Evolutionary conservation across 2,888 invertebrate genomes (phyloP).

Genomic region (Polyommatus iphigenia): DNA sequence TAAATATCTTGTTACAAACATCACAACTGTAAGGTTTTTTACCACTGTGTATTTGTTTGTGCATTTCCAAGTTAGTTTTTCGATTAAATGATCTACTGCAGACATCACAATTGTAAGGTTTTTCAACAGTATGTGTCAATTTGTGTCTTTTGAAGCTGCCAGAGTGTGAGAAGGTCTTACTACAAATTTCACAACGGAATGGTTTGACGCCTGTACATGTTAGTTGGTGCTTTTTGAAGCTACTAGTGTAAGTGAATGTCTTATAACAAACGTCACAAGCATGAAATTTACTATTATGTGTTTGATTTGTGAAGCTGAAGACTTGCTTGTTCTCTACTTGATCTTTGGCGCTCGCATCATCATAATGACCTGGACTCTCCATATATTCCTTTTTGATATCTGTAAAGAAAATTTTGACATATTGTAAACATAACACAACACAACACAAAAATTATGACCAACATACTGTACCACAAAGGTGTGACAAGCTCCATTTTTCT

Average conservation of each 20-base stretch:
- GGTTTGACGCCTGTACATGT: slow-evolving; percentile 4
- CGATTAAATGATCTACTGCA: neutral
- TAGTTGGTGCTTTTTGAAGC: neutral
- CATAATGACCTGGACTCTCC: neutral
- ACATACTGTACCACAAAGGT: no score
- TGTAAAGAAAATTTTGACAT: neutral
- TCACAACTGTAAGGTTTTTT: neutral
- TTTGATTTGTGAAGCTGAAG: neutral
- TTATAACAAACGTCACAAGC: neutral
- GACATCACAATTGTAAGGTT: neutral
- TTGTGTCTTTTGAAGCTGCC: neutral
- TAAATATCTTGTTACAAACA: neutral
- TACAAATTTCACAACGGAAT: neutral
- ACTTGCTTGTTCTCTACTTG: neutral
- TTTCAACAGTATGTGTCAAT: neutral
- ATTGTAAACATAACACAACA: no score
- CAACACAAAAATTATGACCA: no score
- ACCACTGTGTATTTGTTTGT: neutral
- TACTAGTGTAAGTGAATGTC: neutral
- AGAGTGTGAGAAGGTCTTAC: neutral
- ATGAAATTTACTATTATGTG: no score
- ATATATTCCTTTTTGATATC: neutral
- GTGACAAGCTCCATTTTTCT: no score
- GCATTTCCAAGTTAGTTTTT: neutral
- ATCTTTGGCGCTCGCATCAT: neutral